Base-by-base conservation (phyloP, 2,113 vertebrate species). In the Cephalopholis sonnerati region DNA sequence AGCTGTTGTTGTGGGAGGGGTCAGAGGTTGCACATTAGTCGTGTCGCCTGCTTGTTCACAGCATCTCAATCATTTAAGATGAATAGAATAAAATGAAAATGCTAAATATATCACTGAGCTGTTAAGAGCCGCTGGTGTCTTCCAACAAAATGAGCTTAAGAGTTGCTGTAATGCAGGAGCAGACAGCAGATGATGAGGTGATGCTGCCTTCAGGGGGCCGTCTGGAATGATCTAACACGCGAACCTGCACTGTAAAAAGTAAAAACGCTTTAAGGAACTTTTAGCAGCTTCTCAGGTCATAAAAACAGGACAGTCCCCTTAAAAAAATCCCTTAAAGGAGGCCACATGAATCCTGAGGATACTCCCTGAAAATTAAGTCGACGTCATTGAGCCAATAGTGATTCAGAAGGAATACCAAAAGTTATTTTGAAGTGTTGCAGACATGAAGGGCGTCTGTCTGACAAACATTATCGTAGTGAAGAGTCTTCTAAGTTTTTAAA, bases 81-180 rank as follows among this genome's bases (percentile, higher is more conserved):
- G 51, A 66, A 55, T 8, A 1, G n/a, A 78, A 57, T 51, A 0
- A 51, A 83, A 82, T 77, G 68, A 83, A 74, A 81, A 65, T 13
- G 36, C 55, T 68, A 63, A 79, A 70, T 74, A 65, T 78, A 80
- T 82, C 69, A 68, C 64, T 53, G 65, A 61, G 69, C 77, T 69
- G 71, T 70, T 66, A 77, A 73, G 29, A 79, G 9, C 63, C 32
- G 70, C 70, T 81, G 51, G 13, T 61, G 71, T 73, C 68, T 41
- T 48, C 32, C 20, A 18, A 27, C 59, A 24, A 66, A 82, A 85
- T 83, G 51, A 74, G 64, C 85, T 85, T 71, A 53, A 11, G 79
- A 62, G 51, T 44, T 25, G 46, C 29, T 22, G 11, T 79, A 63
- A 75, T 76, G 61, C 78, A 53, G 66, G 24, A 48, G 77, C 78